Conservation (phyloP, 2,888 invertebrate species). For the Lissocephala sabroskyi region DNA sequence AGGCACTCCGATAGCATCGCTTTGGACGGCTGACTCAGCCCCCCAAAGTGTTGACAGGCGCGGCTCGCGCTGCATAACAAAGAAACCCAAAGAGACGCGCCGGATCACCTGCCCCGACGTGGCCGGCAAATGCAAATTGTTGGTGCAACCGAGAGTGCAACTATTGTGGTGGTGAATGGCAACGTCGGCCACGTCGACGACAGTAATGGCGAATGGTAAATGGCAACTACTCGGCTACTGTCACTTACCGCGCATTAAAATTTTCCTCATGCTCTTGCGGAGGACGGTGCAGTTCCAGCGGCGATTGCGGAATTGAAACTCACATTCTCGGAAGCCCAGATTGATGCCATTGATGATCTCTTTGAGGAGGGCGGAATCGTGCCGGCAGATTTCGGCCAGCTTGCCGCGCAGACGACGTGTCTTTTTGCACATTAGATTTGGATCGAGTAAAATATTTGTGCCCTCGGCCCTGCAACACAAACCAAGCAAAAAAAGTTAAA, state of each 20-base stretch:
- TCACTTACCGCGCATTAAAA: conserved; percentile 85
- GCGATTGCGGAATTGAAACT: conserved; percentile 87
- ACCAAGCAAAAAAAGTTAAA: background rate
- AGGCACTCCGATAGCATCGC: conserved; percentile 3
- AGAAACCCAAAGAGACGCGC: conserved; percentile 49
- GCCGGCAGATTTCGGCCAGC: conserved; percentile 86
- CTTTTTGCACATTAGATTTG: conserved; percentile 90
- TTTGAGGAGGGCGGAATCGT: conserved; percentile 85
- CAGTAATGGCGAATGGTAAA: too few species aligned
- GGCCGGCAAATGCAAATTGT: conserved; percentile 6
- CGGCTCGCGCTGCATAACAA: conserved; percentile 52
- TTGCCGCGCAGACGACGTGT: conserved; percentile 84
- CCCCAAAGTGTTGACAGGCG: conserved; percentile 48
- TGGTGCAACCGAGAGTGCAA: too few species aligned
- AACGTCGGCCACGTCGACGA: too few species aligned
- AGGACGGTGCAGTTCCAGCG: conserved; percentile 93
- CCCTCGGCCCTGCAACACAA: conserved; percentile 79
- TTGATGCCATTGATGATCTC: conserved; percentile 89
- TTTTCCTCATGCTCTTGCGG: conserved; percentile 79
- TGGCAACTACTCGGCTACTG: background rate
- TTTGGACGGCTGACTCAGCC: background rate
- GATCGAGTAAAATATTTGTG: conserved; percentile 91
- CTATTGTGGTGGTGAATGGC: too few species aligned
- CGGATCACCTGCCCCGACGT: conserved; percentile 24
- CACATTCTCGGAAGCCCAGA: conserved; percentile 88